Evolutionary conservation across 2,113 vertebrate genomes (phyloP).

Genomic region (Eubucco bourcierii): DNA sequence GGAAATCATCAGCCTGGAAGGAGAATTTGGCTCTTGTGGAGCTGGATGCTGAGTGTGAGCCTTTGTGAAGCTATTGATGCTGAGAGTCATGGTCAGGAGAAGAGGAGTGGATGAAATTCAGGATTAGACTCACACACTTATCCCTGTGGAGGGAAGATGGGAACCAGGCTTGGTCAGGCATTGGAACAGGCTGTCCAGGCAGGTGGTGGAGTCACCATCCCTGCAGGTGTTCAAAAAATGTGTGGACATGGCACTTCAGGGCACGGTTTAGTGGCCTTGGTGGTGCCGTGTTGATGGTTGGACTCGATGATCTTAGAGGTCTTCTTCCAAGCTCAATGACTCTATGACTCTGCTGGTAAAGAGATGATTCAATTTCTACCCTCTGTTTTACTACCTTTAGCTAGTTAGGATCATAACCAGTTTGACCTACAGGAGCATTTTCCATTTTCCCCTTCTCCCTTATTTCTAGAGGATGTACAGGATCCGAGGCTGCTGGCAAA

Average conservation of each 20-base stretch:
- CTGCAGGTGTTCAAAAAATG: too few relatives aligned
- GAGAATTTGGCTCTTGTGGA: constrained; percentile 3
- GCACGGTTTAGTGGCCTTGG: too few relatives aligned
- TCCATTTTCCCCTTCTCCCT: not conserved
- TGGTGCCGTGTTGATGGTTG: too few relatives aligned
- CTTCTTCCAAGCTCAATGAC: too few relatives aligned
- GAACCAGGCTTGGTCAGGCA: not conserved
- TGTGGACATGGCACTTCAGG: too few relatives aligned
- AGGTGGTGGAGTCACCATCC: too few relatives aligned
- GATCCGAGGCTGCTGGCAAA: not conserved
- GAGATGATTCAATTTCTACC: not conserved
- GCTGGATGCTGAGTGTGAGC: not conserved
- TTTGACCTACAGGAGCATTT: not conserved
- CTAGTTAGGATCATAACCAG: not conserved
- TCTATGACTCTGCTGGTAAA: not conserved
- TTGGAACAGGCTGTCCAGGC: too few relatives aligned
- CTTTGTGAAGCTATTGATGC: not conserved
- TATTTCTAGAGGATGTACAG: not conserved
- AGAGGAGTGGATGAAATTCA: not conserved
- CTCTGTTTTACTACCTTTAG: not conserved
- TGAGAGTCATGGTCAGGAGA: not conserved
- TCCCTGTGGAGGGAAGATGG: not conserved
- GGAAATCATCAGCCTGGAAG: constrained; percentile 21
- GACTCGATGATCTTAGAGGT: too few relatives aligned
- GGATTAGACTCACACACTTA: not conserved